Evolutionary conservation across 2,797 vertebrate species (phyloP), one percentile per base, ranked within the genome.

Genomic region (Danio kyathit): DNA sequence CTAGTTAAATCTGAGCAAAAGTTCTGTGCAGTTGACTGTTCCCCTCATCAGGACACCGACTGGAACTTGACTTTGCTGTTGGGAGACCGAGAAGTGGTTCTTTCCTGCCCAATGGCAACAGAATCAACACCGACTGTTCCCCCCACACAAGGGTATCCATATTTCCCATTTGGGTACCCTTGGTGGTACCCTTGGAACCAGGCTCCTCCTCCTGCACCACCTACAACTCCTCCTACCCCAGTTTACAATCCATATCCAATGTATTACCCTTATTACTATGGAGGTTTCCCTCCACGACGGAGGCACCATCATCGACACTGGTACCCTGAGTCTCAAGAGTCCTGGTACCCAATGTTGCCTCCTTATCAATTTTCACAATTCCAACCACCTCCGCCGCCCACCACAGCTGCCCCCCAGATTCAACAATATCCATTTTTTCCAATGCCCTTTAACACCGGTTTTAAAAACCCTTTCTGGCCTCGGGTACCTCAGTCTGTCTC

Each of bases 51-150:
- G 87, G 79, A 87, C 80, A 48, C 78, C 0, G 49, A 85, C 63
- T 76, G 86, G 79, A 69, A 76, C 11, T 80, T 88, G 2, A 78
- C 82, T 65, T 46, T 89, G 71, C 61, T 83, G 21, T 81, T 79
- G 59, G 48, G 13, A 41, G 79, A 90, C 76, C 71, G 74, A 71
- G 83, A 87, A 66, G 54, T 90, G 54, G 46, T 41, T 0, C 70
- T 85, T 52, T 74, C 81, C 56, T 90, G 87, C 49, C 85, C 87
- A 29, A 29, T 29, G 29, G 3, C 29, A 29, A 29, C 29, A 29
- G 51, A 48, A 16, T 6, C 6, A 1, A 10, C 51, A 11, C 57
- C 29, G 14, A 48, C 41, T 4, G 4, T 19, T 17, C n/a, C 66
- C 14, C 1, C 16, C 1, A 6, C 16, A 2, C 10, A 6, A 0